Evolutionary conservation across 2,797 vertebrate species (phyloP).

Genomic region (Pangasius larnaudii): DNA sequence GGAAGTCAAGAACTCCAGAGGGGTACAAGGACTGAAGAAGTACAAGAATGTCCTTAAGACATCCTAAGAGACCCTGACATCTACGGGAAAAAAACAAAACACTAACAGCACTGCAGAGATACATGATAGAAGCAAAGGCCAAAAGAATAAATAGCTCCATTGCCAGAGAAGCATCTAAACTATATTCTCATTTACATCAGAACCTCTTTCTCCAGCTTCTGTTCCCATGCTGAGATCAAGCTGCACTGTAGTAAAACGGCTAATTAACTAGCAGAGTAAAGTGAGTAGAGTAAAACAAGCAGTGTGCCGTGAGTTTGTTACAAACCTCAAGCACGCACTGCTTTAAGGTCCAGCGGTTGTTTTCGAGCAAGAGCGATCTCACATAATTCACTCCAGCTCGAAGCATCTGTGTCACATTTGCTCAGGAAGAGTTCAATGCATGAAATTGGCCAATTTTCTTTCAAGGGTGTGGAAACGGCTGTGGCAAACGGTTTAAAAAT

Average conservation of each 20-base stretch:
- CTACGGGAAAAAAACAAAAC: neutral
- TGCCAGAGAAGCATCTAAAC: neutral
- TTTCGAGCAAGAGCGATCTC: neutral
- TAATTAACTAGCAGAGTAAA: slow-evolving; percentile 10
- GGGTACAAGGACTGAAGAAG: neutral
- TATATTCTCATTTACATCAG: neutral
- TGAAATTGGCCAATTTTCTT: slow-evolving; percentile 48
- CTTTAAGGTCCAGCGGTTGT: slow-evolving; percentile 16
- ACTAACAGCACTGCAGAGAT: neutral
- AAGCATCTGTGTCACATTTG: slow-evolving; percentile 50
- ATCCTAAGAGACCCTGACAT: neutral
- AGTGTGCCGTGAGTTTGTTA: slow-evolving; percentile 22
- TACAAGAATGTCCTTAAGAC: neutral
- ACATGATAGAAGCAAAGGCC: neutral
- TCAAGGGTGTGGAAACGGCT: slow-evolving; percentile 15
- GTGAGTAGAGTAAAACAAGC: neutral
- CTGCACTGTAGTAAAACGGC: neutral
- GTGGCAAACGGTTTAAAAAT: slow-evolving; percentile 41
- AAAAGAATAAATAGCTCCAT: slow-evolving; percentile 1
- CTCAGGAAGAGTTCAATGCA: slow-evolving; percentile 44
- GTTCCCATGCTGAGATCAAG: neutral
- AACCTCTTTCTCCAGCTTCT: slow-evolving; percentile 19
- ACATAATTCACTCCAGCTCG: slow-evolving; percentile 23
- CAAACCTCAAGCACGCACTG: slow-evolving; percentile 9
- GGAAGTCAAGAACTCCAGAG: neutral